phyloP scores from a whole-genome alignment of 2,797 vertebrate species.

The Notoglanidium macrostoma region DNA sequence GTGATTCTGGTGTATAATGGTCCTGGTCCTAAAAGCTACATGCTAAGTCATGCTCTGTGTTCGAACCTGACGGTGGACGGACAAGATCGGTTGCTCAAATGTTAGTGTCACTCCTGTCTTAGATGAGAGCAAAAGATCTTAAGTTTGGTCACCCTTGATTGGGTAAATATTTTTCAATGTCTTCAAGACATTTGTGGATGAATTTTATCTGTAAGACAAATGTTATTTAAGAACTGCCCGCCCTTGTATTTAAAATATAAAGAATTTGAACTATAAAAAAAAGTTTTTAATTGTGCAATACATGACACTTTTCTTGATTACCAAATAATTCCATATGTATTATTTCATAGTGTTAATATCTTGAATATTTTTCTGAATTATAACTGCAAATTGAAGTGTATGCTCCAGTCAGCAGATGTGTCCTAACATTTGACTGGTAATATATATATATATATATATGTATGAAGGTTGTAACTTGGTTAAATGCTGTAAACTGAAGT shows the following conservation, averaged over 20 bases:
- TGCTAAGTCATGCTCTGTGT: neutral
- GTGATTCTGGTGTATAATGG: neutral
- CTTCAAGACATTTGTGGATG: neutral
- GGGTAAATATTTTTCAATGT: neutral
- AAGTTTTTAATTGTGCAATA: neutral
- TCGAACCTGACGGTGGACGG: too few species aligned
- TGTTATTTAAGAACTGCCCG: neutral
- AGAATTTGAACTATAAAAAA: conserved; percentile 26
- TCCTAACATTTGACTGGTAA: neutral
- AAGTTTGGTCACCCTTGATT: neutral
- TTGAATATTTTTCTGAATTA: neutral
- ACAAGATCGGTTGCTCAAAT: neutral
- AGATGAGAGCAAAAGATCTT: neutral
- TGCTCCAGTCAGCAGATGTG: neutral
- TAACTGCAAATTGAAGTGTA: neutral
- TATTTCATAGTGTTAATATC: neutral
- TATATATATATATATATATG: neutral
- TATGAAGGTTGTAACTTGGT: neutral
- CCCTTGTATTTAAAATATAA: neutral
- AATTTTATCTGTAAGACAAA: neutral
- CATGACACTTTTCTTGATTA: neutral
- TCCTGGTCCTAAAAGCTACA: neutral
- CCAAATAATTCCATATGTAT: neutral
- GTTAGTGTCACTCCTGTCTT: neutral
- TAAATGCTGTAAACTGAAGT: neutral